phyloP scores from a whole-genome alignment of 2,888 invertebrate genomes.

The Epsilonema sp. region DNA sequence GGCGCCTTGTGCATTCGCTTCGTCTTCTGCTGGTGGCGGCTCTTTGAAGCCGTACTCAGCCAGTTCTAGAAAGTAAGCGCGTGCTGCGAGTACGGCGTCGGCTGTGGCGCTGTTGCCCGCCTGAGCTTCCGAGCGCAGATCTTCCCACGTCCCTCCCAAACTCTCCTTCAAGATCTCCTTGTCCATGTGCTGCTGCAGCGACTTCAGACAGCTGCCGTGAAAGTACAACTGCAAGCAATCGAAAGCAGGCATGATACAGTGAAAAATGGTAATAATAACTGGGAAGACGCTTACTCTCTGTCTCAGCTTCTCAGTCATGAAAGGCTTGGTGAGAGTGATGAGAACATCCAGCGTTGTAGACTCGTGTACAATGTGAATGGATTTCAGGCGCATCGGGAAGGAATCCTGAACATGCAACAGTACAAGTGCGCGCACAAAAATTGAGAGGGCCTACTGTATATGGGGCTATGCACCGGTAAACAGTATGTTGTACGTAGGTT shows the following conservation, averaged over 20 bases:
- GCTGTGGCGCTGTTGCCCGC: neutral
- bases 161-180: slow-evolving; percentile 39
- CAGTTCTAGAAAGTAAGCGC: neutral
- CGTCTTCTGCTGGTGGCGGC: neutral
- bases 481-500: too few species aligned
- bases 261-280: slow-evolving; percentile 21
- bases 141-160: slow-evolving; percentile 44
- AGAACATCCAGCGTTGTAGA: slow-evolving; percentile 73
- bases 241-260: too few species aligned
- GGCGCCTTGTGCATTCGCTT: neutral
- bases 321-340: slow-evolving; percentile 68
- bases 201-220: slow-evolving; percentile 34
- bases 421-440: too few species aligned
- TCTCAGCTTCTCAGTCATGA: slow-evolving; percentile 62
- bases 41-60: neutral
- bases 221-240: slow-evolving; percentile 35
- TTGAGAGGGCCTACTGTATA: neutral
- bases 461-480: too few species aligned
- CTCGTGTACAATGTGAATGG: slow-evolving; percentile 68
- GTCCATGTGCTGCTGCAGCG: slow-evolving; percentile 36
- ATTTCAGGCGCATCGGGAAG: slow-evolving; percentile 63
- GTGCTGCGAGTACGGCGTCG: neutral
- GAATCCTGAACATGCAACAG: slow-evolving; percentile 62
- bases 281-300: slow-evolving; percentile 42
- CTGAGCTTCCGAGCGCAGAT: too few species aligned